phyloP scores from a whole-genome alignment of 2,888 invertebrate species.

The Ethmia dodecea region DNA sequence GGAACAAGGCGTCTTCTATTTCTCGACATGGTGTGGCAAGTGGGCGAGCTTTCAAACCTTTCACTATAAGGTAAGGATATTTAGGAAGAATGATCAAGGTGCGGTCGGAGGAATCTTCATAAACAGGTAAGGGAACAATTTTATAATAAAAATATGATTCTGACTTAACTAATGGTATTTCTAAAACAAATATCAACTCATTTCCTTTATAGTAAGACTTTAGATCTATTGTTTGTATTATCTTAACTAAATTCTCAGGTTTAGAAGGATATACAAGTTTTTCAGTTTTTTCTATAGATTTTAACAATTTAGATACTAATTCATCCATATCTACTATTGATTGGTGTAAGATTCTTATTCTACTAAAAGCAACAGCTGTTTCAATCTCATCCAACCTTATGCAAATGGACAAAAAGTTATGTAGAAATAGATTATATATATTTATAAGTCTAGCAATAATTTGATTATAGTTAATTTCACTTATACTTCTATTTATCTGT shows the following conservation, averaged over 20 bases:
- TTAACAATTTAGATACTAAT: constrained; percentile 1
- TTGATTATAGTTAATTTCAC: too few species aligned
- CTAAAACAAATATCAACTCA: constrained; percentile 18
- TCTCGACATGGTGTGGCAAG: constrained; percentile 14
- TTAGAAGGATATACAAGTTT: constrained; percentile 10
- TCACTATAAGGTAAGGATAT: constrained; percentile 18
- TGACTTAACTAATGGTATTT: constrained; percentile 13
- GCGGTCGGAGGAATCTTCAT: constrained; percentile 5
- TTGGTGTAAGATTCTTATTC: constrained; percentile 12
- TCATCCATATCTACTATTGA: background rate
- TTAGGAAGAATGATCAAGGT: constrained; percentile 14
- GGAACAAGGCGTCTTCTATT: constrained; percentile 5
- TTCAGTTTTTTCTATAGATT: constrained; percentile 5
- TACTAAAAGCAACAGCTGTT: constrained; percentile 12
- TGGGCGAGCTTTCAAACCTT: constrained; percentile 13
- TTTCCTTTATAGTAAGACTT: constrained; percentile 16
- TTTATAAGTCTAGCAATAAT: too few species aligned
- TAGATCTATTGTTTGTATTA: constrained; percentile 15
- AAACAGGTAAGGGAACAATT: constrained; percentile 13
- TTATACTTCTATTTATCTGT: background rate
- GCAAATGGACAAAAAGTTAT: constrained; percentile 9
- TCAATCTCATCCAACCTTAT: constrained; percentile 14
- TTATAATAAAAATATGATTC: constrained; percentile 13
- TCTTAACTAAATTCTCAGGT: constrained; percentile 16
- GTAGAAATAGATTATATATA: constrained; percentile 8